Evolutionary conservation across 2,113 vertebrate species (phyloP).

Genomic region (Megaptera novaeangliae): DNA sequence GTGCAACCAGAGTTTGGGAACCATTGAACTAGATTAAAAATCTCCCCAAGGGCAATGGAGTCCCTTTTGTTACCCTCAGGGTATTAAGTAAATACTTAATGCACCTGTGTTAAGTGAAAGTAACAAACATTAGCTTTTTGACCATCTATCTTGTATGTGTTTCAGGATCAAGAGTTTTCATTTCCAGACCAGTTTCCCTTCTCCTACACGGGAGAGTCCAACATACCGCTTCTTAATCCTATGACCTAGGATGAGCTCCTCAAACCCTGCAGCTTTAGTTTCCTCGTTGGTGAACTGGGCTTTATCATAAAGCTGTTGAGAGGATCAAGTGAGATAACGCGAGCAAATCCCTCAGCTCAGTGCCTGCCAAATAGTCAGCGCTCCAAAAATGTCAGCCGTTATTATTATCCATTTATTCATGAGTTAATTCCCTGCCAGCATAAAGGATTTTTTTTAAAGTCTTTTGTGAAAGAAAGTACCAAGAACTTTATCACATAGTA

Average conservation of each 20-base stretch:
- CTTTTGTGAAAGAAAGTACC: slow-evolving; percentile 59
- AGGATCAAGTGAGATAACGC: slow-evolving; percentile 59
- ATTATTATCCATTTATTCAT: slow-evolving; percentile 75
- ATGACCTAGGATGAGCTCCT: background rate
- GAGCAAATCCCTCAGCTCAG: slow-evolving; percentile 61
- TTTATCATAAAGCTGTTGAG: slow-evolving; percentile 42
- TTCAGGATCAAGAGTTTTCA: background rate
- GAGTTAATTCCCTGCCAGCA: slow-evolving; percentile 70
- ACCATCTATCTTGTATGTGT: background rate
- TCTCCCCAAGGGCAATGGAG: background rate
- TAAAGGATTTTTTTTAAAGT: slow-evolving; percentile 33
- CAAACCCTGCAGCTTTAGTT: background rate
- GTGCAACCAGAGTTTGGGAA: background rate
- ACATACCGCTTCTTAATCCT: background rate
- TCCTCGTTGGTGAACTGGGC: slow-evolving; percentile 41
- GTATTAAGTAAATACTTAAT: background rate
- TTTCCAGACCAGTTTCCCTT: background rate
- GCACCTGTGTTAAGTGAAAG: background rate
- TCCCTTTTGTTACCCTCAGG: background rate
- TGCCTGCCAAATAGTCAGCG: slow-evolving; percentile 60
- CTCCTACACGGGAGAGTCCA: background rate
- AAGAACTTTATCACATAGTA: slow-evolving; percentile 48
- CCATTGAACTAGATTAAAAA: background rate
- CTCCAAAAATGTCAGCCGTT: slow-evolving; percentile 70
- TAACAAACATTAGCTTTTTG: background rate